Base-by-base conservation (phyloP, 2,888 invertebrate species). In the Sesamia inferens region DNA sequence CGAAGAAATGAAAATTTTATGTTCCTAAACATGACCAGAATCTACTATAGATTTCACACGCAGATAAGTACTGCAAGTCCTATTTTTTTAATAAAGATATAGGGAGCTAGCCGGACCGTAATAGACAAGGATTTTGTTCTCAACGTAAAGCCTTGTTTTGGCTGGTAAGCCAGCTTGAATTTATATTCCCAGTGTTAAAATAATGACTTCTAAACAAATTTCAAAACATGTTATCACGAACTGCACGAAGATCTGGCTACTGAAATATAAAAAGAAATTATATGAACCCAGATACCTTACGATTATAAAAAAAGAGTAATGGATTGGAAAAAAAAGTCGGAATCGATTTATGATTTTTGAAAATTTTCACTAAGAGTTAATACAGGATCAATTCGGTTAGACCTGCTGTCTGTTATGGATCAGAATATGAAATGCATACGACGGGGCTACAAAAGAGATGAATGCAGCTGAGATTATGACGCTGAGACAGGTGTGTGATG, bases 21-120 rank as follows among this genome's bases (percentile, higher is more conserved):
- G 74, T 75, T 72, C 72, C 74, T 64, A 71, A 67, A 78, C 82
- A 84, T 76, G 82, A 78, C 72, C 66, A 74, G 79, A 84, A 85
- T 83, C 31, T 68, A 75, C 57, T 61, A 78, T 71, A 66, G 58
- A 67, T 71, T 66, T 73, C 48, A n/a, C 44, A 57, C 67, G 54
- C 42, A 66, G 61, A 68, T 73, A n/a, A n/a, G n/a, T n/a, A 57
- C 39, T 68, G 57, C 31, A 65, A 44, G 19, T n/a, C 69, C 44
- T 74, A 81, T 82, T 81, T 67, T 68, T 71, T 51, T n/a, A 16
- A n/a, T n/a, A n/a, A n/a, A n/a, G 55, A 4, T 68, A 66, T 58
- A 66, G 5, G 31, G 22, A 64, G 67, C 61, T 65, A n/a, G 22
- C 59, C 55, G 44, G 24, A 24, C 22, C 42, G 64, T 59, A 70